Conservation (phyloP, 2,797 vertebrate species). For the Mormyrops boulengeri region DNA sequence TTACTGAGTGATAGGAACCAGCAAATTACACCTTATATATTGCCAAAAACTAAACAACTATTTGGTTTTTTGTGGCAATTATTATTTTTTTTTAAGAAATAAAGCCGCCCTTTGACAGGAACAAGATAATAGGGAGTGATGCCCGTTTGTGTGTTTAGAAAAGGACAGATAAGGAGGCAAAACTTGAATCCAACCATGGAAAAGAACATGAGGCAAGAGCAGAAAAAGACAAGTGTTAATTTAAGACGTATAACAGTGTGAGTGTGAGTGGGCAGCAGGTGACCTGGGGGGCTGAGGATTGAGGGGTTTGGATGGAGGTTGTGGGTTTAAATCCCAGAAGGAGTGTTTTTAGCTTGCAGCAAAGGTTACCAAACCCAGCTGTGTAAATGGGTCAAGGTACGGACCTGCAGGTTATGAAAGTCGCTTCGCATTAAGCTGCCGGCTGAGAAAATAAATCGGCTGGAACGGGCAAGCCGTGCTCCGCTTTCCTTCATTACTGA, state of each 20-base stretch:
- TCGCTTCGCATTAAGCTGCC: not conserved
- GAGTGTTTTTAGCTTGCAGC: not conserved
- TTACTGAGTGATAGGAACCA: not conserved
- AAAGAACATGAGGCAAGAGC: not conserved
- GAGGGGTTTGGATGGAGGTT: not conserved
- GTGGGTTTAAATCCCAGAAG: slow-evolving; percentile 1
- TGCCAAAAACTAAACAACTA: not conserved
- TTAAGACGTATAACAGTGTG: not conserved
- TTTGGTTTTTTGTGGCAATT: not conserved
- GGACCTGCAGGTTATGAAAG: not conserved
- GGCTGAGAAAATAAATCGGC: not conserved
- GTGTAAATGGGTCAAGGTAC: slow-evolving; percentile 2
- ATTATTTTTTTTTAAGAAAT: not conserved
- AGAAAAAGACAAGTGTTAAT: not conserved
- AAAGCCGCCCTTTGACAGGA: not conserved
- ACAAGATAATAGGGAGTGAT: not conserved
- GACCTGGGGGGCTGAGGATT: not conserved
- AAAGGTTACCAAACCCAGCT: not conserved
- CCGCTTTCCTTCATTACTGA: not conserved
- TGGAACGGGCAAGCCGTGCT: not conserved
- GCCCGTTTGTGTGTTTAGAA: not conserved
- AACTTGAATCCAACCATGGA: not conserved
- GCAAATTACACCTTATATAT: not conserved
- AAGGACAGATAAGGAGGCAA: not conserved
- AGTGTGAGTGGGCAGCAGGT: not conserved